Evolutionary conservation across 2,113 vertebrate species (phyloP).

Genomic region (Corvus cornix): DNA sequence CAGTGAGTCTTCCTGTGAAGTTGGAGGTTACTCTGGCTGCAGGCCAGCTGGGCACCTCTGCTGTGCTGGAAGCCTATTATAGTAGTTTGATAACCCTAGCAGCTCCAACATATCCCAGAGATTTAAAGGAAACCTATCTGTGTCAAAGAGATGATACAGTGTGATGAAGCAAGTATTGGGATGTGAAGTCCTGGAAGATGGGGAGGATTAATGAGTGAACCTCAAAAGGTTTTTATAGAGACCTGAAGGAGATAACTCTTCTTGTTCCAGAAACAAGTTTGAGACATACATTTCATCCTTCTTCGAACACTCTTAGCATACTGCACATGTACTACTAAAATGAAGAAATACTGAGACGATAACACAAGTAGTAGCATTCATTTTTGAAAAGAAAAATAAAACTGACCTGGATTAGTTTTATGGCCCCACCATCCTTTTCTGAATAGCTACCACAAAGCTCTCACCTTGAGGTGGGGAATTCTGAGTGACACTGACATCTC

Average conservation of each 20-base stretch:
- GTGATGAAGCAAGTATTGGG: not conserved
- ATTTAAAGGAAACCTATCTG: conserved; percentile 22
- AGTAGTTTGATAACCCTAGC: not conserved
- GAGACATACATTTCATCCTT: not conserved
- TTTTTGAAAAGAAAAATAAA: not conserved
- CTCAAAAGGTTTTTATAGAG: conserved; percentile 7
- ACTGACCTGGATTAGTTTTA: not conserved
- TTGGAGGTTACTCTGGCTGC: not conserved
- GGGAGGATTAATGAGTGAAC: conserved; percentile 22
- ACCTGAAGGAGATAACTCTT: not conserved
- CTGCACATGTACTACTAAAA: not conserved
- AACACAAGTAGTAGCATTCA: not conserved
- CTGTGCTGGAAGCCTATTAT: not conserved
- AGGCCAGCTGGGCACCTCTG: not conserved
- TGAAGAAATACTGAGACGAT: not conserved
- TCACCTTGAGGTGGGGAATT: not conserved
- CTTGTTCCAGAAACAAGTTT: not conserved
- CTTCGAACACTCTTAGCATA: not conserved
- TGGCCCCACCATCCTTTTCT: not conserved
- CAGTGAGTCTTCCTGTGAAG: not conserved
- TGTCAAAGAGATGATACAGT: not conserved
- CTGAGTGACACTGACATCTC: not conserved
- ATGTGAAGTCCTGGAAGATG: conserved; percentile 15
- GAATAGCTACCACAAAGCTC: not conserved
- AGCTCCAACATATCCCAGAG: not conserved